These are phyloP conservation scores for Dione vanillae DNA, from an alignment of 2,888 invertebrate species.

Conservation along the genomic window DNA sequence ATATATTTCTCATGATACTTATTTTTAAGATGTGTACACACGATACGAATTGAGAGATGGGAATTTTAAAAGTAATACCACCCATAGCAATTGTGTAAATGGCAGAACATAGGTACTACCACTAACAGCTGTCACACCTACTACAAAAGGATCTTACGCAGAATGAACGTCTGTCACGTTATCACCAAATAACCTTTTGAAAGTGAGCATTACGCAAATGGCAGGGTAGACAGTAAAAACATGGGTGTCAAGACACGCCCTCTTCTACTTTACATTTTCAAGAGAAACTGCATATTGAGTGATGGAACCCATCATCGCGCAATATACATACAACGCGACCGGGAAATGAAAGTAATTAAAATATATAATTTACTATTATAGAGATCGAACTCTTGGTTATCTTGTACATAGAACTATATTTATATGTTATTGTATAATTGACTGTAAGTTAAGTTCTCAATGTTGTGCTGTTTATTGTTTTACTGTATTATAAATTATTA, in stretches of 20 bases:
- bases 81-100: slow-evolving; percentile 20
- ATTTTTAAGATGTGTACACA: not conserved
- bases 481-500: too few relatives aligned
- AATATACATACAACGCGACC: too few relatives aligned
- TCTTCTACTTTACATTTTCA: too few relatives aligned
- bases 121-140: slow-evolving; percentile 8
- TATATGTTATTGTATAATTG: too few relatives aligned
- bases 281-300: too few relatives aligned
- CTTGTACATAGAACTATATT: too few relatives aligned
- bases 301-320: too few relatives aligned
- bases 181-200: not conserved
- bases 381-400: too few relatives aligned
- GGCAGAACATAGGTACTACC: slow-evolving; percentile 5
- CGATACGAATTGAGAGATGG: not conserved
- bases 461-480: too few relatives aligned
- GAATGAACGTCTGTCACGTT: not conserved
- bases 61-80: not conserved
- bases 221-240: not conserved
- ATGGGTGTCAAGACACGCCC: not conserved
- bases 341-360: too few relatives aligned
- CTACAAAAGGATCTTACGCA: slow-evolving; percentile 1
- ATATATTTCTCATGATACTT: not conserved
- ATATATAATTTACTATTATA: too few relatives aligned
- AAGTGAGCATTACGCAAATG: not conserved
- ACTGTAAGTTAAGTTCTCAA: too few relatives aligned